Percentiles rank a stretch among this genome's conserved stretches.
phyloP scores from a whole-genome alignment of 53 echinoderm and acorn worm species.

The Stichopus horrens region DNA sequence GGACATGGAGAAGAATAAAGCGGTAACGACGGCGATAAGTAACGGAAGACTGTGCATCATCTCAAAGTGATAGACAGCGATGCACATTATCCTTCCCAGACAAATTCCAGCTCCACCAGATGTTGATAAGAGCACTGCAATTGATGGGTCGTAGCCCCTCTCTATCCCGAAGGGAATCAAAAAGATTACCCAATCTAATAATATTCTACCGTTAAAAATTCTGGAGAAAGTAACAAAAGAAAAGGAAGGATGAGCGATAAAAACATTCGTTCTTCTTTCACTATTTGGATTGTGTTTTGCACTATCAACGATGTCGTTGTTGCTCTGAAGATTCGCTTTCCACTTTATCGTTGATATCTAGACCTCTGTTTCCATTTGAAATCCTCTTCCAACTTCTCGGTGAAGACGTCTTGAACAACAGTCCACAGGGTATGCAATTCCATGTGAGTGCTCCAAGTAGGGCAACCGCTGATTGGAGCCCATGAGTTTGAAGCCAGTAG shows the following conservation, averaged over 20 bases:
- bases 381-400: too few relatives aligned
- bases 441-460: not conserved
- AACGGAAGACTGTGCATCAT: not conserved
- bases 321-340: not conserved
- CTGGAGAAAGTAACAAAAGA: not conserved
- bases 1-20: not conserved
- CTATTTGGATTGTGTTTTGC: not conserved
- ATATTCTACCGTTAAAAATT: not conserved
- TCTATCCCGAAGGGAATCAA: slow-evolving; percentile 12
- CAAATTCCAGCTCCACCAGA: slow-evolving; percentile 16
- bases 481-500: slow-evolving; percentile 13
- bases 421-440: slow-evolving; percentile 11
- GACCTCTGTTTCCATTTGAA: too few relatives aligned
- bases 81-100: not conserved
- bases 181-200: slow-evolving; percentile 15
- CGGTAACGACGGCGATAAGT: not conserved
- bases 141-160: slow-evolving; percentile 21
- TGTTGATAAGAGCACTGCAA: slow-evolving; percentile 15
- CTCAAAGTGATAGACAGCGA: not conserved
- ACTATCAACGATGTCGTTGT: not conserved
- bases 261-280: not conserved
- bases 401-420: not conserved
- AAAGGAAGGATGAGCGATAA: not conserved
- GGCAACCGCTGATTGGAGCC: not conserved
- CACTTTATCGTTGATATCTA: too few relatives aligned